A percentile compares a stretch with the other conserved stretches of the same genome.
Conservation (phyloP, 92 coral and sea anemone species). For the Blastomussa wellsi region DNA sequence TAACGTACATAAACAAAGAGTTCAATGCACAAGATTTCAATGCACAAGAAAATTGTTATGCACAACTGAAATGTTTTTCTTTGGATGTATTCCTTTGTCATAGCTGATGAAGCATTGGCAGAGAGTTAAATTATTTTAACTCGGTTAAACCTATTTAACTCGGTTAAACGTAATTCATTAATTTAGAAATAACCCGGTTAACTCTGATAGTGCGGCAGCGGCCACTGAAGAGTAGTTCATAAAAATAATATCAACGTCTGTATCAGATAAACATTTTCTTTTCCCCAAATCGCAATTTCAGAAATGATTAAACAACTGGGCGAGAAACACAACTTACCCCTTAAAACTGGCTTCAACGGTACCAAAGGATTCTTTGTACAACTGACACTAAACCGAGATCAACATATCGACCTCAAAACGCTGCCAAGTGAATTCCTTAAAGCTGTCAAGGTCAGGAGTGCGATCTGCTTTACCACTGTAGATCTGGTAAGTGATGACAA, state of each 20-base stretch:
- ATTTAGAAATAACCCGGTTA: too few relatives aligned
- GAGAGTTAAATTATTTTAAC: too few relatives aligned
- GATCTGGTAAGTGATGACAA: conserved; percentile 76
- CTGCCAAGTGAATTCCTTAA: conserved; percentile 88
- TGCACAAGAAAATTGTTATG: too few relatives aligned
- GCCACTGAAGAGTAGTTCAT: neutral
- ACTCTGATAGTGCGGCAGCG: too few relatives aligned
- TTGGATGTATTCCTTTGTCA: too few relatives aligned
- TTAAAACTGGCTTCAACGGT: conserved; percentile 86
- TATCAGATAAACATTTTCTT: neutral
- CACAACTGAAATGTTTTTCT: too few relatives aligned
- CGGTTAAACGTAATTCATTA: too few relatives aligned
- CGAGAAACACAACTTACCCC: conserved; percentile 79
- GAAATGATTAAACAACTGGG: conserved; percentile 89
- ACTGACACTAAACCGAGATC: conserved; percentile 65
- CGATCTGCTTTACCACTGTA: conserved; percentile 78
- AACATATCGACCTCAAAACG: conserved; percentile 57
- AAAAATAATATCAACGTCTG: neutral
- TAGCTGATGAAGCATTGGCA: too few relatives aligned
- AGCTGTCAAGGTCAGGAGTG: conserved; percentile 73
- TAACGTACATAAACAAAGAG: too few relatives aligned
- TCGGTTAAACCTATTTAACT: too few relatives aligned
- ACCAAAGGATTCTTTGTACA: conserved; percentile 94
- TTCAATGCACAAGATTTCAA: too few relatives aligned
- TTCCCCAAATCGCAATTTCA: conserved; percentile 25